phyloP scores from a whole-genome alignment of 2,113 vertebrate species.

The Elanus axillaris region DNA sequence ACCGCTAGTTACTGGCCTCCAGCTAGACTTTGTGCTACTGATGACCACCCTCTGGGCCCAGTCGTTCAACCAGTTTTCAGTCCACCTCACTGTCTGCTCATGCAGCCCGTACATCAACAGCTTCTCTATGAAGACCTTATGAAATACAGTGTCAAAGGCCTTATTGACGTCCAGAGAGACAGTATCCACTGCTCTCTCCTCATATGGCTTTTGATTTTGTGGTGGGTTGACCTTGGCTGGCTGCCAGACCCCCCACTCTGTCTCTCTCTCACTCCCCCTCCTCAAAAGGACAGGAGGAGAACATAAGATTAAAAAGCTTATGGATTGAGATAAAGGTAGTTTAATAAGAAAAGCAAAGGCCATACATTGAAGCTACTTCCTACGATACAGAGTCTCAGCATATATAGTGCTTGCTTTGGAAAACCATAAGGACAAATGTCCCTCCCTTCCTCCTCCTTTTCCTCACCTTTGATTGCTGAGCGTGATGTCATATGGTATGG shows the following conservation, averaged over 20 bases:
- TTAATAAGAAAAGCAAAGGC: not conserved
- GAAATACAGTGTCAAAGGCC: not conserved
- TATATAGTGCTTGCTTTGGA: not conserved
- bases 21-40: not conserved
- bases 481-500: not conserved
- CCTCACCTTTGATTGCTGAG: not conserved
- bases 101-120: not conserved
- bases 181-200: not conserved
- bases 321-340: not conserved
- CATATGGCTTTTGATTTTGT: not conserved
- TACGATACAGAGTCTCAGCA: not conserved
- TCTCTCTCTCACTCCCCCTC: not conserved
- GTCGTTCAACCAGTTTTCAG: not conserved
- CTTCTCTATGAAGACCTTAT: not conserved
- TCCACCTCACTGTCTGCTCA: not conserved
- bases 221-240: not conserved
- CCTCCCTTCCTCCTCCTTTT: too few species aligned
- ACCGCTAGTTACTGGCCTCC: not conserved
- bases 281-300: not conserved
- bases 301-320: not conserved
- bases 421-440: not conserved
- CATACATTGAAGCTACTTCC: not conserved
- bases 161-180: not conserved
- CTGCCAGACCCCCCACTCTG: not conserved
- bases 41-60: not conserved